Conservation (phyloP, 1,140 invertebrate species). For the Hycleus cichorii region DNA sequence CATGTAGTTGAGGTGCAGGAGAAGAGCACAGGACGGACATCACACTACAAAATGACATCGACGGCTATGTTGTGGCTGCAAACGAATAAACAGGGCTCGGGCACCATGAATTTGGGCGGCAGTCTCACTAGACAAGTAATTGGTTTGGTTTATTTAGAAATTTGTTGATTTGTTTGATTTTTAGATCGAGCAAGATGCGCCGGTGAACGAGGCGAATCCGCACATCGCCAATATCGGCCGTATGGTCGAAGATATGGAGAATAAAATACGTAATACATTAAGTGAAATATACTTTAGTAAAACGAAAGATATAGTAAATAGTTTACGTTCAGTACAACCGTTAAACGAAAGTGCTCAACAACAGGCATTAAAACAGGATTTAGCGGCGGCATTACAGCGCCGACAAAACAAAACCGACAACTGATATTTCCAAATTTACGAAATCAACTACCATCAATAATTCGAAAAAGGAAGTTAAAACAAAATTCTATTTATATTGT, state of each 20-base stretch:
- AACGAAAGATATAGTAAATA: slow-evolving; percentile 97
- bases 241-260: slow-evolving; percentile 98
- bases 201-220: slow-evolving; percentile 84
- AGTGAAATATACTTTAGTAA: slow-evolving; percentile 99
- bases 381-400: slow-evolving; percentile 73
- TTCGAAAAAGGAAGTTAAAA: too few species aligned
- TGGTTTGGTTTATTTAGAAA: slow-evolving; percentile 1
- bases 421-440: slow-evolving; percentile 33
- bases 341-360: slow-evolving; percentile 77
- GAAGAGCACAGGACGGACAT: slow-evolving; percentile 85
- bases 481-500: too few species aligned
- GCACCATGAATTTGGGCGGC: slow-evolving; percentile 97
- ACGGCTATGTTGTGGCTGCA: slow-evolving; percentile 99
- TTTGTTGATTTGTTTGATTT: slow-evolving; percentile 12
- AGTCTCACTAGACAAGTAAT: slow-evolving; percentile 90
- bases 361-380: slow-evolving; percentile 75
- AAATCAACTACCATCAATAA: too few species aligned
- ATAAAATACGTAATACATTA: slow-evolving; percentile 96
- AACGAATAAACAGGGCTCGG: slow-evolving; percentile 92
- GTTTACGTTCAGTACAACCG: slow-evolving; percentile 82
- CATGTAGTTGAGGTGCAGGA: slow-evolving; percentile 98
- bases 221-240: slow-evolving; percentile 98
- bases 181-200: slow-evolving; percentile 82
- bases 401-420: slow-evolving; percentile 58
- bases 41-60: slow-evolving; percentile 98